Evolutionary conservation across 53 echinoderm and acorn worm genomes (phyloP), one percentile per base, ranked within the genome.

Genomic region (Pentamera pediparva): DNA sequence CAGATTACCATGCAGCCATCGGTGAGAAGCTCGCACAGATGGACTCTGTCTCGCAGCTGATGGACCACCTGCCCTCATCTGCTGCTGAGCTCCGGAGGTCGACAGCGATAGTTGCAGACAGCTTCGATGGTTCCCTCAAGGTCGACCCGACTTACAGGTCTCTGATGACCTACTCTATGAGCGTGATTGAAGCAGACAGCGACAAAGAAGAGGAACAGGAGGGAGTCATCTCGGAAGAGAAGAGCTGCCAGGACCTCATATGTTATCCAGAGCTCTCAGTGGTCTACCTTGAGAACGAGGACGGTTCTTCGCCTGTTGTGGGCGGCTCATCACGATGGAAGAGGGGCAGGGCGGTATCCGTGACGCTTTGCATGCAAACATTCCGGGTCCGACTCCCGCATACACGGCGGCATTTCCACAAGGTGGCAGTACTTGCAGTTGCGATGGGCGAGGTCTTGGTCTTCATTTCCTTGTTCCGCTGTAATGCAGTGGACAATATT

Each of bases 211-310:
- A n/a, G n/a, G n/a, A n/a, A n/a, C n/a, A n/a, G n/a, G 74, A 63
- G n/a, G 75, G 75, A 21, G 39, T 79, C 26, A 84, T 83, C n/a
- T 62, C 86, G 10, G 62, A 79, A 43, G 86, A 86, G 29, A 61
- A 83, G 40, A 77, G 82, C 57, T 28, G 39, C 3, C 62, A 65
- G 10, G 58, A 78, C 33, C 34, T 75, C 13, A 75, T 35, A 28
- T 72, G 67, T 1, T 65, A 76, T 21, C 73, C 58, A 3, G 76
- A 76, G 13, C 58, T 88, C 15, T 75, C 70, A 0, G 78, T 76
- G 4, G 82, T 87, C 32, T 54, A 79, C 26, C 81, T 77, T 57
- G 75, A 82, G 41, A 79, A 65, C 35, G 76, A 85, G 5, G 88
- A 87, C 34, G 84, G 70, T 17, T 74, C 49, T 0, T 24, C 82